Percentiles rank a stretch among this genome's conserved stretches.
These are phyloP conservation scores for Drosophila kohkoa DNA, from an alignment of 1,140 invertebrate species.

Conservation along the genomic window DNA sequence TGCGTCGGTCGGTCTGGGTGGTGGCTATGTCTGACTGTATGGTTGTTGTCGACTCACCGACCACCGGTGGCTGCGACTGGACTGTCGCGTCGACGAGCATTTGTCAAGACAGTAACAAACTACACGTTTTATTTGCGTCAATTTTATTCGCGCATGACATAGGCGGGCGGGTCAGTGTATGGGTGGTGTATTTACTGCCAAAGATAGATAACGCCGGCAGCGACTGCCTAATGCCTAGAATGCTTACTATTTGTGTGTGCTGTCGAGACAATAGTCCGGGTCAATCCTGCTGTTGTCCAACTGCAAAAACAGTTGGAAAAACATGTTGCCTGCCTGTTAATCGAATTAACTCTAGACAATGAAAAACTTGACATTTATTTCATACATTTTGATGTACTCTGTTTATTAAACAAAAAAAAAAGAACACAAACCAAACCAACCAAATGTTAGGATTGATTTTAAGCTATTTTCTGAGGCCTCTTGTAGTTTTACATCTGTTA, in stretches of 20 bases:
- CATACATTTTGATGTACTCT: too few species aligned
- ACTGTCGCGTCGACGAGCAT: background rate
- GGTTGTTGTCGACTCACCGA: slow-evolving; percentile 5
- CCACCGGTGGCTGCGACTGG: slow-evolving; percentile 9
- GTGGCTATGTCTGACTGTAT: slow-evolving; percentile 1
- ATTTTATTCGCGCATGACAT: slow-evolving; percentile 8
- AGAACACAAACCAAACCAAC: too few species aligned
- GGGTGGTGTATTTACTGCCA: slow-evolving; percentile 4
- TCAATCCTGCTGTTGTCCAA: background rate
- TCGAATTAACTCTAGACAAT: background rate
- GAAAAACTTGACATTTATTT: background rate
- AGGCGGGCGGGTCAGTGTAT: background rate
- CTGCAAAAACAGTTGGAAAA: background rate
- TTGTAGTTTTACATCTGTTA: too few species aligned
- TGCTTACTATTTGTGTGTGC: background rate
- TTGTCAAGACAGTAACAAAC: slow-evolving; percentile 3
- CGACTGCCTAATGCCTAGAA: background rate
- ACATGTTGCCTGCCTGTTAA: background rate
- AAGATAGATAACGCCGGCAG: slow-evolving; percentile 6
- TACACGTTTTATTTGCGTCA: background rate
- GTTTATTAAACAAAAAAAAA: background rate
- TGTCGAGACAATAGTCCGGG: background rate
- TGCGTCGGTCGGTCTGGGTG: background rate
- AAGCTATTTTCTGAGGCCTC: too few species aligned
- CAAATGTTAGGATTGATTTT: too few species aligned